Percentiles rank a stretch among this genome's conserved stretches.
phyloP scores from a whole-genome alignment of 2,797 vertebrate species.

The Pelochelys cantorii region DNA sequence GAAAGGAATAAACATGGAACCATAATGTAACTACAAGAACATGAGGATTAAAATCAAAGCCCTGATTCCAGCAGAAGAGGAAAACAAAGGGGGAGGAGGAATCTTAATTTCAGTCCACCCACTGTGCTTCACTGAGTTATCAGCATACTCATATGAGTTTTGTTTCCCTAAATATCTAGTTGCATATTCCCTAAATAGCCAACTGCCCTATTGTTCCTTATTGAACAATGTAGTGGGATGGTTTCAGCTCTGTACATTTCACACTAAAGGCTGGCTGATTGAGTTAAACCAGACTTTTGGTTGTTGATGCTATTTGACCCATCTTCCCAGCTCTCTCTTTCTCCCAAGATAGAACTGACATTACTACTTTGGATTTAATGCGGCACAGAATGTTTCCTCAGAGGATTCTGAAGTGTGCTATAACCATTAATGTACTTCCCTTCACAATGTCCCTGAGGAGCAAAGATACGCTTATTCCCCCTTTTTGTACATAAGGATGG shows the following conservation, averaged over 20 bases:
- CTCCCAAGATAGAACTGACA: slow-evolving; percentile 45
- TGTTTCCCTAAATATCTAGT: background rate
- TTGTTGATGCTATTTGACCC: slow-evolving; percentile 3
- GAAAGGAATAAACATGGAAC: slow-evolving; percentile 17
- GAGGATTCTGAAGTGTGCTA: slow-evolving; percentile 24
- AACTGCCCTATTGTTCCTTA: no score
- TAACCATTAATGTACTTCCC: slow-evolving; percentile 51
- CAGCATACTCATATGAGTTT: background rate
- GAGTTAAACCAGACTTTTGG: background rate
- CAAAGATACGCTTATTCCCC: background rate
- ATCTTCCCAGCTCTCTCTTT: background rate
- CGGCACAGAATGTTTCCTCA: slow-evolving; percentile 33
- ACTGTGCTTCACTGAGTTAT: fast-evolving
- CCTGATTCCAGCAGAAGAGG: background rate
- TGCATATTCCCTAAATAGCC: no score
- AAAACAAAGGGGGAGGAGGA: background rate
- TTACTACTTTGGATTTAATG: background rate
- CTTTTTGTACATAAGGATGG: slow-evolving; percentile 21
- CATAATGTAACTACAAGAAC: fast-evolving
- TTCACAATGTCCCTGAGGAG: slow-evolving; percentile 28
- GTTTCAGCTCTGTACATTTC: background rate
- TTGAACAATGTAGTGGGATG: background rate
- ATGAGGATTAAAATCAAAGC: background rate
- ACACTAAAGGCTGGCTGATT: background rate
- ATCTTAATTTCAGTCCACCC: background rate